phyloP scores from a whole-genome alignment of 2,888 invertebrate genomes.

The Xestia rhomboidea region DNA sequence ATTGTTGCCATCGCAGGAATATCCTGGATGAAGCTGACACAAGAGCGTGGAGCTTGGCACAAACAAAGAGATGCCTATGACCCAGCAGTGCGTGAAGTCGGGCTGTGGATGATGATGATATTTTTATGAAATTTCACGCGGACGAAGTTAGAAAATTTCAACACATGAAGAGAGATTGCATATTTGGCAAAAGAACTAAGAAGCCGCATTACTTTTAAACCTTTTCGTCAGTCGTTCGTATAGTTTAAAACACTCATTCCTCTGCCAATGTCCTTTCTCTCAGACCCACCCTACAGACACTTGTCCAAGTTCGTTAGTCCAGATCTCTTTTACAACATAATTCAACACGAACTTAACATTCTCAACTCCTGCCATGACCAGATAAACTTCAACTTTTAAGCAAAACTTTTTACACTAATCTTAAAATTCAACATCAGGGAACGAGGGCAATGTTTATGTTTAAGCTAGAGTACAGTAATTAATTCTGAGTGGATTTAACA shows the following conservation, averaged over 20 bases:
- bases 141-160: no score
- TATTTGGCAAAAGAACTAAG: no score
- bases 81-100: no score
- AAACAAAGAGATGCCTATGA: no score
- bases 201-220: background rate
- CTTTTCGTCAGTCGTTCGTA: background rate
- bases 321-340: conserved; percentile 31
- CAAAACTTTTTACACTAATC: conserved; percentile 49
- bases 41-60: no score
- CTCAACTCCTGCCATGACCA: conserved; percentile 5
- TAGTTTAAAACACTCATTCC: background rate
- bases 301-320: conserved; percentile 10
- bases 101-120: no score
- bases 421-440: conserved; percentile 57
- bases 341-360: conserved; percentile 24
- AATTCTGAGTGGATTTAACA: conserved; percentile 59
- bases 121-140: no score
- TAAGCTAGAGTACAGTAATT: conserved; percentile 49
- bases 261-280: background rate
- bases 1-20: no score
- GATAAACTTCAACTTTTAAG: conserved; percentile 29
- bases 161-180: no score
- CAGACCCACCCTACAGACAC: background rate
- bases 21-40: no score
- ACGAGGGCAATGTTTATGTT: conserved; percentile 57